Base-by-base conservation (phyloP, 2,888 invertebrate genomes). In the Ethmia dodecea region DNA sequence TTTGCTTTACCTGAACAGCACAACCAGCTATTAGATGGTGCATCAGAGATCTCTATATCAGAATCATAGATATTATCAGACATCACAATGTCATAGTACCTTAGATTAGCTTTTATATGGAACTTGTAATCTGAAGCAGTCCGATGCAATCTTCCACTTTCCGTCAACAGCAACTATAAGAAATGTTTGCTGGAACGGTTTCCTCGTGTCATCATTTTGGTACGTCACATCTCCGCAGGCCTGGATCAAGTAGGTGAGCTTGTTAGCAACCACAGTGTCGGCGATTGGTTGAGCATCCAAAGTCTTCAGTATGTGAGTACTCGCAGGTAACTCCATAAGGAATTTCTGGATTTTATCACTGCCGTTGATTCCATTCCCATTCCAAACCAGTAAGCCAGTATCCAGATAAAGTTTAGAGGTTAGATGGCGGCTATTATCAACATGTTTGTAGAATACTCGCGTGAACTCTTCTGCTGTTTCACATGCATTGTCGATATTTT, bases 71-170 rank as follows among this genome's bases (percentile, higher is more conserved):
- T n/a, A n/a, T n/a, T n/a, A n/a, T n/a, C n/a, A n/a, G n/a, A n/a
- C n/a, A n/a, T 18, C 5, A 18, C n/a, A 26, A 13, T 16, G 13
- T 30, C 8, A 20, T 18, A 18, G 26, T 33, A 26, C 10, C 9
- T 13, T 14, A 30, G 13, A 11, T 26, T 25, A 27, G 13, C 13
- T 6, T 16, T 50, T 72, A 38, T 76, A 77, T 0, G 84, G 84
- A 13, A 83, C 94, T 84, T 95, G 94, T 50, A 94, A 86, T 60
- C 97, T 88, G 57, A 95, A 96, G 55, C 93, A 93, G 65, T 97
- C 97, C 27, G 93, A 94, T 8, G 94, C 95, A 49, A 98, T 94
- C 79, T 97, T 97, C 97, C 97, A 97, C 64, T 96, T 96, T 48
- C 95, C 94, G 10, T 92, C 94, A 43, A 94, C 91, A 3, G 95